These are phyloP conservation scores for Ptychochromis oligacanthus DNA, from an alignment of 2,113 vertebrate genomes.

Conservation along the genomic window DNA sequence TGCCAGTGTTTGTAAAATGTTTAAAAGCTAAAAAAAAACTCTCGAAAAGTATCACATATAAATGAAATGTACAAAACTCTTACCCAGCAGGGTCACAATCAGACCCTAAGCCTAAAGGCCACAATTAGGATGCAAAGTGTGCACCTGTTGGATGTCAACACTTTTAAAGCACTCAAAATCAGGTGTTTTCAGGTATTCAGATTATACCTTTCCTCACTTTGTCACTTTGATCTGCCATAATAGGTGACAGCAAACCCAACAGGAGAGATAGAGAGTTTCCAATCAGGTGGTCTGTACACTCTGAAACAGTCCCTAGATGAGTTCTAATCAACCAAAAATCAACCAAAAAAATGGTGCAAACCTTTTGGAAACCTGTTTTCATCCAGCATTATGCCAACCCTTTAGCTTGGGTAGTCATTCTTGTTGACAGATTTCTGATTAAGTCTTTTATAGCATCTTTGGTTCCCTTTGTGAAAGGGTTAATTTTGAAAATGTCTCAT, in stretches of 20 bases:
- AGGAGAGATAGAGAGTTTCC: neutral
- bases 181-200: neutral
- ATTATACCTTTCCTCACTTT: neutral
- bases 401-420: neutral
- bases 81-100: neutral
- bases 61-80: neutral
- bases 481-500: neutral
- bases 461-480: neutral
- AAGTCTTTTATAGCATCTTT: neutral
- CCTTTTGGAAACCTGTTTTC: neutral
- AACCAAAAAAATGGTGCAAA: neutral
- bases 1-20: neutral
- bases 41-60: neutral
- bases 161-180: neutral
- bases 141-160: neutral
- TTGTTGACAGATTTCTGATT: neutral
- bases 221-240: neutral
- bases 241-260: neutral
- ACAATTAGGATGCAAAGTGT: neutral
- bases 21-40: neutral
- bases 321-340: neutral
- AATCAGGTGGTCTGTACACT: neutral
- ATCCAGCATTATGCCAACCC: neutral
- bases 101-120: neutral
- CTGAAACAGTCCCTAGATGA: neutral